A percentile compares a stretch with the other conserved stretches of the same genome.
Evolutionary conservation across 2,797 vertebrate species (phyloP).

Genomic region (Nannoperca obscura): DNA sequence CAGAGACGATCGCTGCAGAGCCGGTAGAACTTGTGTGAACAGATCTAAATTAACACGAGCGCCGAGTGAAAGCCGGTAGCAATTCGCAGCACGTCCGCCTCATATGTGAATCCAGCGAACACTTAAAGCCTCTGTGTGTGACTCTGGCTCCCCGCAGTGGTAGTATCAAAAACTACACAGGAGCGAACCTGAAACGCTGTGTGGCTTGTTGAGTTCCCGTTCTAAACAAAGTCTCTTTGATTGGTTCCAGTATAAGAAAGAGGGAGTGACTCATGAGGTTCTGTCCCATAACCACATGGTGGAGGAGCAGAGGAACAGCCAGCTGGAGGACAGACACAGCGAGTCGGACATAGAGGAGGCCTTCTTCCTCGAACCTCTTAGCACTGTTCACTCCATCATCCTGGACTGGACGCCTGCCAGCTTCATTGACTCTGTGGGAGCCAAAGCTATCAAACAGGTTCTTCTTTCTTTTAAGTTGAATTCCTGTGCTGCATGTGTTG

Average conservation of each 20-base stretch:
- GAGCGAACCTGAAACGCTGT: too few relatives aligned
- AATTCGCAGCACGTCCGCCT: too few relatives aligned
- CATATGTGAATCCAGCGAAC: too few relatives aligned
- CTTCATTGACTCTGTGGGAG: constrained; percentile 96
- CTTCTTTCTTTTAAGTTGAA: too few relatives aligned
- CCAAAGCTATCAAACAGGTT: constrained; percentile 92
- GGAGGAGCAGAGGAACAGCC: constrained; percentile 83
- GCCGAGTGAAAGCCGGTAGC: too few relatives aligned
- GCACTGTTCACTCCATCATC: constrained; percentile 86
- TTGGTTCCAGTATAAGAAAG: constrained; percentile 80
- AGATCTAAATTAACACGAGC: too few relatives aligned
- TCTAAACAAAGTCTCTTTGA: background rate
- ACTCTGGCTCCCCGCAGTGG: background rate
- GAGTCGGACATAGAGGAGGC: constrained; percentile 79
- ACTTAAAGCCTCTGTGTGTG: background rate
- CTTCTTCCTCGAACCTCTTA: constrained; percentile 81
- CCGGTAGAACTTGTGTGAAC: too few relatives aligned
- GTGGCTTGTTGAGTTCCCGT: background rate
- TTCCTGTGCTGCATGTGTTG: background rate
- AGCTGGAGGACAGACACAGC: constrained; percentile 65
- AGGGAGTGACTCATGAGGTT: constrained; percentile 85
- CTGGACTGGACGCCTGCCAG: constrained; percentile 92
- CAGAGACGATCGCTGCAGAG: too few relatives aligned
- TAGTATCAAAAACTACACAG: background rate
- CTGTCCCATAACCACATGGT: constrained; percentile 52